Evolutionary conservation across 2,113 vertebrate genomes (phyloP), one percentile per base, ranked within the genome.

Genomic region (Numenius arquata): DNA sequence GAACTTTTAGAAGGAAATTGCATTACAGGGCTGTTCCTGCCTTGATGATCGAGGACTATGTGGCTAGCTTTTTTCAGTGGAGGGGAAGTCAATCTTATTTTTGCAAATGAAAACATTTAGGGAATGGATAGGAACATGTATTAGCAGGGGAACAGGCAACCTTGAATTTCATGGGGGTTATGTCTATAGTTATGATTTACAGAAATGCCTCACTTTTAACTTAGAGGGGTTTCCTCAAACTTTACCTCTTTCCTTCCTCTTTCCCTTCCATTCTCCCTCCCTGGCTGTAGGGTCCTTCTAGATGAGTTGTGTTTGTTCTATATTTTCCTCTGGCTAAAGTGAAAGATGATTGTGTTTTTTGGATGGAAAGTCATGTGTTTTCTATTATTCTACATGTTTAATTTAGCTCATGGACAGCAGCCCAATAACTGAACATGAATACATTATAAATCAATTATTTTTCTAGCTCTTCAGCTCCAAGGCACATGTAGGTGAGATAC

Each of bases 361-460:
- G 34, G 45, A 86, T 80, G 55, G 75, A 81, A 95, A 81, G 50
- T 79, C 73, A 84, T 61, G 52, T 95, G 73, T 72, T 86, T 82
- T 91, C 62, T 84, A 41, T 78, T 96, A 93, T 78, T 75, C 43
- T 89, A 45, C 40, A 65, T 75, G 21, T 93, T 74, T 92, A 85
- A 95, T 86, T 93, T 75, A 95, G 30, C 41, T 95, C 13, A 50
- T 92, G 90, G 80, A 89, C 71, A 89, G 73, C 86, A 85, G 59
- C 65, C 73, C 66, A 89, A 53, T 66, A 93, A 75, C 17, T 40
- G 32, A 78, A 81, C 15, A 56, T 26, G 27, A 27, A 29, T 90
- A 61, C 30, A 23, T 65, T 79, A 62, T 75, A 87, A 84, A 94
- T 50, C 47, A 78, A 78, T 62, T 72, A n/a, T 34, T 85, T 84